Conservation (phyloP, 2,113 vertebrate species). For the Rhinoderma darwinii region DNA sequence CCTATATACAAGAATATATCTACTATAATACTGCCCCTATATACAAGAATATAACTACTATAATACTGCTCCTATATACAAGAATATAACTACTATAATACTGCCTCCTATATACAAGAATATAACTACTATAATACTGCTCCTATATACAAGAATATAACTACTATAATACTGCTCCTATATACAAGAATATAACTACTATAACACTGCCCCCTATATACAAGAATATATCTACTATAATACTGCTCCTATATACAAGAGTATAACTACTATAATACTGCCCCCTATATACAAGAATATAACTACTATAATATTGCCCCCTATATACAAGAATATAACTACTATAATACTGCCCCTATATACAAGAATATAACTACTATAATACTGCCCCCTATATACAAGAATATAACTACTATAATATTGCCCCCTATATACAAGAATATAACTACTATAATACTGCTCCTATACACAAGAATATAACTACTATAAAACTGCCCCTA, state of each 20-base stretch:
- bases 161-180: neutral
- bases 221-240: slow-evolving; percentile 10
- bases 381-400: neutral
- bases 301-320: neutral
- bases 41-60: too few relatives aligned
- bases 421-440: neutral
- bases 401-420: slow-evolving; percentile 21
- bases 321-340: neutral
- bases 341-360: neutral
- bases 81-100: too few relatives aligned
- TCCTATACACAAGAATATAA: neutral
- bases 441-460: slow-evolving; percentile 13
- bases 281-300: neutral
- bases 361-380: slow-evolving; percentile 16
- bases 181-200: neutral
- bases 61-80: too few relatives aligned
- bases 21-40: too few relatives aligned
- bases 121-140: too few relatives aligned
- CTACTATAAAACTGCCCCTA: slow-evolving; percentile 5
- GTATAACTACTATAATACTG: slow-evolving; percentile 14
- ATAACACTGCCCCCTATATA: slow-evolving; percentile 3
- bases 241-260: slow-evolving; percentile 5
- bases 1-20: too few relatives aligned
- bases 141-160: too few relatives aligned
- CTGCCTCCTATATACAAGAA: too few relatives aligned